These are phyloP conservation scores for Helleia helle DNA, from an alignment of 2,888 invertebrate genomes.

Conservation along the genomic window DNA sequence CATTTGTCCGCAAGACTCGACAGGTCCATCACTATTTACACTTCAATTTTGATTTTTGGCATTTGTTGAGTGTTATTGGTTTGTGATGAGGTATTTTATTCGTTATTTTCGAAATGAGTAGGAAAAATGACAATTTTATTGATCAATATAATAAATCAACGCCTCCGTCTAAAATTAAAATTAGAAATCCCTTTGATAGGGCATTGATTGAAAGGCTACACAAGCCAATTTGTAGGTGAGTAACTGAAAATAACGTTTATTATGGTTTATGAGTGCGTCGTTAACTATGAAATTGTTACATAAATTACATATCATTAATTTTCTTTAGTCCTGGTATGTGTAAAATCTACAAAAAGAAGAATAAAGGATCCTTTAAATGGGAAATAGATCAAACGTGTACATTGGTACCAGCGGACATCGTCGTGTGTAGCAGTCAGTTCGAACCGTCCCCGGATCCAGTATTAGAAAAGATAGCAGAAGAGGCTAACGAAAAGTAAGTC, in stretches of 20 bases:
- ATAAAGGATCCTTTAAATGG: slow-evolving; percentile 67
- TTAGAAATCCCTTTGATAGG: slow-evolving; percentile 80
- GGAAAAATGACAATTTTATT: slow-evolving; percentile 46
- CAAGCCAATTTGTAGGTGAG: slow-evolving; percentile 80
- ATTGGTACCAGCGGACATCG: slow-evolving; percentile 80
- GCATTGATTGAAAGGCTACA: slow-evolving; percentile 77
- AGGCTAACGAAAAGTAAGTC: slow-evolving; percentile 76
- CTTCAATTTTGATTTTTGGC: neutral
- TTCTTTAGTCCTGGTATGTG: slow-evolving; percentile 61
- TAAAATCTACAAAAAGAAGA: slow-evolving; percentile 61
- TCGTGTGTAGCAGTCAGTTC: slow-evolving; percentile 76
- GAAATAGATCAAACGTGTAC: slow-evolving; percentile 80
- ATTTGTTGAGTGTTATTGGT: neutral
- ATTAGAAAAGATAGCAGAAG: slow-evolving; percentile 77
- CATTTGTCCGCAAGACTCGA: too few relatives aligned
- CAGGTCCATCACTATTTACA: too few relatives aligned
- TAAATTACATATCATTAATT: slow-evolving; percentile 4
- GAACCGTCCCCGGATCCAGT: slow-evolving; percentile 76
- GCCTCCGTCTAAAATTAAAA: slow-evolving; percentile 55
- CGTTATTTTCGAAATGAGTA: slow-evolving; percentile 63
- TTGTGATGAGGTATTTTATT: slow-evolving; percentile 11
- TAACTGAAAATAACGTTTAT: slow-evolving; percentile 7
- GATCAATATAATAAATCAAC: slow-evolving; percentile 43
- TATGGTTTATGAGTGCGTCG: neutral
- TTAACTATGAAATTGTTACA: neutral